These are phyloP conservation scores for Chinchilla lanigera DNA, from an alignment of 2,113 vertebrate genomes.

Conservation along the genomic window DNA sequence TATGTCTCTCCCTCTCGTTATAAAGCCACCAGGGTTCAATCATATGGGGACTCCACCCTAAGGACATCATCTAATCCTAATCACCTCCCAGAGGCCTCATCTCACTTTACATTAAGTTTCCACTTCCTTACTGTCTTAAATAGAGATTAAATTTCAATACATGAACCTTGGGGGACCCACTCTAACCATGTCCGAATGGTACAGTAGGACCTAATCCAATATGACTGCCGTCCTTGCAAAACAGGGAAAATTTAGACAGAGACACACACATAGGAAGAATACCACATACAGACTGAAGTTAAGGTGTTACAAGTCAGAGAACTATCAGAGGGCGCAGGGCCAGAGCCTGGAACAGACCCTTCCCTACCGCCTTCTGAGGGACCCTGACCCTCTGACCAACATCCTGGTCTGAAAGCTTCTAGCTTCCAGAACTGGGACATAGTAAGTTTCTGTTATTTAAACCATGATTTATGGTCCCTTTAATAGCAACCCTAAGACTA, in stretches of 20 bases:
- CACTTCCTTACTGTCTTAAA: neutral
- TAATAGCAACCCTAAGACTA: neutral
- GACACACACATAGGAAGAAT: neutral
- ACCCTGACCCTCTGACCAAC: neutral
- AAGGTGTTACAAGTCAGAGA: neutral
- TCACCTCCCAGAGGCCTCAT: neutral
- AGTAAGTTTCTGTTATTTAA: neutral
- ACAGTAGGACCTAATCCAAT: neutral
- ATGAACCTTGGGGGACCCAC: neutral
- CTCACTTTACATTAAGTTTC: neutral
- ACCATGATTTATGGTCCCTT: neutral
- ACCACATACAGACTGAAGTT: neutral
- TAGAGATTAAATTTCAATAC: neutral
- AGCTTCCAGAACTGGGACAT: neutral
- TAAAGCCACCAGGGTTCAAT: neutral
- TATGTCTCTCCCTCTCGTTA: neutral
- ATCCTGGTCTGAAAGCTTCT: neutral
- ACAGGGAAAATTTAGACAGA: neutral
- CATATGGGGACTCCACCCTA: neutral
- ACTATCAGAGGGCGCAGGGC: neutral
- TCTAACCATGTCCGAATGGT: neutral
- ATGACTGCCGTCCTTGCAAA: neutral
- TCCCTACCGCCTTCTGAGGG: neutral
- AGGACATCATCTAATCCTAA: neutral
- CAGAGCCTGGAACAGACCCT: neutral